Base-by-base conservation (phyloP, 1,140 invertebrate species). In the Stegodyphus dumicola region DNA sequence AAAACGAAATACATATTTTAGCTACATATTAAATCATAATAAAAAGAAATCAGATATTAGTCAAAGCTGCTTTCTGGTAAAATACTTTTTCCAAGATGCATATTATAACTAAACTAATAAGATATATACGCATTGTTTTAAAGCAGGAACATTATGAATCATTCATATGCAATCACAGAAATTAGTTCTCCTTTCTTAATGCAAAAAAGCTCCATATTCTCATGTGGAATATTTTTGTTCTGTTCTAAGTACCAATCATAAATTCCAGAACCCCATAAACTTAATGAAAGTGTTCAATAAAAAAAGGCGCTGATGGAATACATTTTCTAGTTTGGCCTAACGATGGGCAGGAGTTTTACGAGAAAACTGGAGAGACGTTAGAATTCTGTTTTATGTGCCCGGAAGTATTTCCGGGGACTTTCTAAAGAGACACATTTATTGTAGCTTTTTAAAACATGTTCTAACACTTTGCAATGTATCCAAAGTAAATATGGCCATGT, bases 281-380 rank as follows among this genome's bases (percentile, higher is more conserved):
- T 60, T 77, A 66, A 66, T 77, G 75, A 77, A 77, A 77, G 56
- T 51, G 75, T 66, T 52, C 75, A 77, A 77, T 77, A 77, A 77
- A 65, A n/a, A 77, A 77, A 65, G 75, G 60, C 60, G 48, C 60
- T n/a, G 9, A 5, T 60, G 9, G 56, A 15, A 60, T 60, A 60
- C 56, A 5, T 11, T n/a, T 33, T 15, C 6, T 56, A 33, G 33
- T 51, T 77, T n/a, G 33, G 33, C 64, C 48, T 52, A 66, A 17
- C 15, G 48, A 48, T 77, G 75, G 60, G 64, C 60, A 49, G 75
- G 75, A 52, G 7, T 77, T 77, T 77, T 77, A 77, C 66, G 75
- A 15, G 75, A 18, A 66, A 49, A 65, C 75, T 77, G 60, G 48
- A 17, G 75, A 60, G 60, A 66, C 60, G 66, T 77, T 77, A 77